Evolutionary conservation across 2,113 vertebrate species (phyloP).

Genomic region (Archocentrus centrarchus): DNA sequence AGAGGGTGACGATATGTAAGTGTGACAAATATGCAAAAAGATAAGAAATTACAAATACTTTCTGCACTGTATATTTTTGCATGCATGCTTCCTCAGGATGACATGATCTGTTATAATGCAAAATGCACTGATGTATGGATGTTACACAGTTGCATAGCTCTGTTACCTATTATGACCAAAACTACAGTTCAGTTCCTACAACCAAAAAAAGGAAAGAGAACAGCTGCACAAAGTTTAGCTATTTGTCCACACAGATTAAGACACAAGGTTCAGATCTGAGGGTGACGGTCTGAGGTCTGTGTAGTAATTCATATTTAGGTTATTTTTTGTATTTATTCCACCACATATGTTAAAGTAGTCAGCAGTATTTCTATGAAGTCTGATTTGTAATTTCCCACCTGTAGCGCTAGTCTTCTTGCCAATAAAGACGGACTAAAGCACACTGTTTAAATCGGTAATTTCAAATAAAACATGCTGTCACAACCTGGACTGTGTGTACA

Average conservation of each 20-base stretch:
- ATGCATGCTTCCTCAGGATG: background rate
- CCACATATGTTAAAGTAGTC: background rate
- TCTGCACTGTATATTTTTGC: background rate
- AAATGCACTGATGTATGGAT: background rate
- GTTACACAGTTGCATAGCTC: background rate
- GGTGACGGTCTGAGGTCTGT: background rate
- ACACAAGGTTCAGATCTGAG: too few species aligned
- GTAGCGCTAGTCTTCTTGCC: background rate
- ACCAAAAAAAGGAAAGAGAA: too few species aligned
- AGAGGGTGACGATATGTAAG: too few species aligned
- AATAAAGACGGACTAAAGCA: background rate
- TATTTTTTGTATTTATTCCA: background rate
- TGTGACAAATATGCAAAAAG: too few species aligned
- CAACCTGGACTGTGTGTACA: background rate
- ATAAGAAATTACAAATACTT: too few species aligned
- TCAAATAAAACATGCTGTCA: background rate
- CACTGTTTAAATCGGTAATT: background rate
- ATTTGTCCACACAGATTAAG: too few species aligned
- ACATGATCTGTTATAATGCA: background rate
- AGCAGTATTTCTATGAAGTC: background rate
- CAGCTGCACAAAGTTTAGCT: too few species aligned
- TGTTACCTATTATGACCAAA: background rate
- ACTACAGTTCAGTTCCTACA: background rate
- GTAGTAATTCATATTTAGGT: rapidly evolving
- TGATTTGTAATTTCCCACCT: background rate